phyloP scores from a whole-genome alignment of 1,140 invertebrate species.

The Zaprionus taronus region DNA sequence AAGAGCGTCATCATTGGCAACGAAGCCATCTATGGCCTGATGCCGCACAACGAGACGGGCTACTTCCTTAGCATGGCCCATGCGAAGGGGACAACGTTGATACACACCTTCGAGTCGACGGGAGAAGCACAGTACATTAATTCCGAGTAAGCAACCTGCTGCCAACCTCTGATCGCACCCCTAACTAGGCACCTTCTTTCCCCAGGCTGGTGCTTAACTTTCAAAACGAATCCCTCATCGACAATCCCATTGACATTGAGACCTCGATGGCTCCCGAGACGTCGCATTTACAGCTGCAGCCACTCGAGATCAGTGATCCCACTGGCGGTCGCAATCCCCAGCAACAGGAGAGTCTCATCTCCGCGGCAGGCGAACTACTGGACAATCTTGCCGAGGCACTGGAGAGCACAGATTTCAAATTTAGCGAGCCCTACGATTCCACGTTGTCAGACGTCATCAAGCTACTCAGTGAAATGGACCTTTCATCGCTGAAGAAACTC shows the following conservation, averaged over 20 bases:
- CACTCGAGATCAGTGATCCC: constrained; percentile 67
- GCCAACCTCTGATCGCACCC: not conserved
- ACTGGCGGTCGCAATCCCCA: constrained; percentile 78
- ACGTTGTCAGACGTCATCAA: constrained; percentile 84
- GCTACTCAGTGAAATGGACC: constrained; percentile 86
- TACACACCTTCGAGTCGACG: constrained; percentile 83
- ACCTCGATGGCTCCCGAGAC: constrained; percentile 66
- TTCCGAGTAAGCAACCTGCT: constrained; percentile 60
- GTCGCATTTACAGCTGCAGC: constrained; percentile 65
- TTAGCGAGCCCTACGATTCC: constrained; percentile 85
- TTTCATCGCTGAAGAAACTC: constrained; percentile 85
- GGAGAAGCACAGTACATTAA: constrained; percentile 81
- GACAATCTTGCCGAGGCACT: constrained; percentile 84
- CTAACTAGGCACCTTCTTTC: not conserved
- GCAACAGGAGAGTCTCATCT: constrained; percentile 65
- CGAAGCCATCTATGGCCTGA: constrained; percentile 77
- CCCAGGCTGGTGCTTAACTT: constrained; percentile 72
- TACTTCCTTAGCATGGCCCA: constrained; percentile 80
- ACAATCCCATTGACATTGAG: constrained; percentile 75
- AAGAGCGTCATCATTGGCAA: constrained; percentile 84
- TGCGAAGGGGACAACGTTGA: constrained; percentile 77
- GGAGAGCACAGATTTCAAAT: constrained; percentile 84
- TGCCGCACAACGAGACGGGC: constrained; percentile 75
- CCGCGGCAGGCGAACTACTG: constrained; percentile 69
- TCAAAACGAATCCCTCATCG: constrained; percentile 69